These are phyloP conservation scores for Pelusios castaneus DNA, from an alignment of 2,113 vertebrate species.

Conservation along the genomic window DNA sequence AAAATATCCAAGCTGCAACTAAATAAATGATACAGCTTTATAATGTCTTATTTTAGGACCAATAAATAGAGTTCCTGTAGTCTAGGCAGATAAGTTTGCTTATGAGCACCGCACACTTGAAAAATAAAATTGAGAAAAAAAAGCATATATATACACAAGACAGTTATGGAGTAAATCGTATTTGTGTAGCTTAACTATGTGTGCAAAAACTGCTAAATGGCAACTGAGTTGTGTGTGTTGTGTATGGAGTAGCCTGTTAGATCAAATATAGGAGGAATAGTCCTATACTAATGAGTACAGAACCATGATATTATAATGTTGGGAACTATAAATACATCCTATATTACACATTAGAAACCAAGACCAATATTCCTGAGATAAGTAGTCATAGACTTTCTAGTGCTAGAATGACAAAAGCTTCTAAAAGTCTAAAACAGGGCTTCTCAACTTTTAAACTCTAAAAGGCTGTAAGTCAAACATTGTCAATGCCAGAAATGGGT, in stretches of 20 bases:
- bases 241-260: background rate
- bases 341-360: background rate
- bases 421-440: background rate
- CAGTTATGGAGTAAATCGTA: accelerated
- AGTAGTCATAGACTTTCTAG: accelerated
- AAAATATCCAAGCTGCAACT: background rate
- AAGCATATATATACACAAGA: background rate
- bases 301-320: accelerated
- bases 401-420: background rate
- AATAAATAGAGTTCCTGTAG: constrained; percentile 1
- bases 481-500: background rate
- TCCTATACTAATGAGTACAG: background rate
- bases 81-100: background rate
- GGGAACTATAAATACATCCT: background rate
- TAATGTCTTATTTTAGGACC: background rate
- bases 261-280: background rate
- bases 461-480: accelerated
- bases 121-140: background rate
- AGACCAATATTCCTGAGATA: background rate
- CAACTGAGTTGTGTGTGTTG: background rate
- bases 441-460: no score
- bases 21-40: background rate
- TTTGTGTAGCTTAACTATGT: background rate
- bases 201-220: background rate
- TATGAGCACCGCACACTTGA: background rate